These are phyloP conservation scores for Limnephilus marmoratus DNA, from an alignment of 2,888 invertebrate genomes.

Conservation along the genomic window DNA sequence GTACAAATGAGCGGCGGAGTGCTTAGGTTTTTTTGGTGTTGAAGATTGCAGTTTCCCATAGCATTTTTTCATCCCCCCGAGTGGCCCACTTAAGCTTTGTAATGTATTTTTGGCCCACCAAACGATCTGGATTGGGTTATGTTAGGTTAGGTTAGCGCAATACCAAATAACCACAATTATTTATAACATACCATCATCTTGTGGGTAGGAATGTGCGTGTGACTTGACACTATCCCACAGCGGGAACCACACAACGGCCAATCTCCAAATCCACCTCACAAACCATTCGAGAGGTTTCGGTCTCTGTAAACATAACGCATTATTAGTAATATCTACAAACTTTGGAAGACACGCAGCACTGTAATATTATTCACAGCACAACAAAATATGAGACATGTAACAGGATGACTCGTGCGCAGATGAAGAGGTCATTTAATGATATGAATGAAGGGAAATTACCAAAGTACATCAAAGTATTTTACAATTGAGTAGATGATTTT, in stretches of 20 bases:
- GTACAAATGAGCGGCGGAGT: too few relatives aligned
- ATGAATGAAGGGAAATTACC: too few relatives aligned
- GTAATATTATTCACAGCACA: background rate
- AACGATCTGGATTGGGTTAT: too few relatives aligned
- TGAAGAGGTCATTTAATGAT: too few relatives aligned
- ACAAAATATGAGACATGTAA: background rate
- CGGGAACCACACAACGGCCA: slow-evolving; percentile 75
- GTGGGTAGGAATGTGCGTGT: slow-evolving; percentile 73
- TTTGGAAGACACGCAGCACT: background rate
- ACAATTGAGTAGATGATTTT: background rate
- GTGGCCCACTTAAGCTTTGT: too few relatives aligned
- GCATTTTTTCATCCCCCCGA: too few relatives aligned
- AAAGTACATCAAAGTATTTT: background rate
- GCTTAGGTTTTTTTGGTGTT: too few relatives aligned
- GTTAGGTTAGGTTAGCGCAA: too few relatives aligned
- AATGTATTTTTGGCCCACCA: too few relatives aligned
- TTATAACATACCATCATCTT: slow-evolving; percentile 73
- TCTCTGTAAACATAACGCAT: slow-evolving; percentile 71
- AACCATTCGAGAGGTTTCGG: slow-evolving; percentile 78
- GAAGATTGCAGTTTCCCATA: too few relatives aligned
- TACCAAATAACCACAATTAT: background rate
- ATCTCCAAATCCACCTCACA: slow-evolving; percentile 76
- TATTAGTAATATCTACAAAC: background rate
- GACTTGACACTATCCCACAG: slow-evolving; percentile 73
- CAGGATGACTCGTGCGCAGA: too few relatives aligned